Conservation (phyloP, 2,888 invertebrate genomes). For the Eupithecia vulgata region DNA sequence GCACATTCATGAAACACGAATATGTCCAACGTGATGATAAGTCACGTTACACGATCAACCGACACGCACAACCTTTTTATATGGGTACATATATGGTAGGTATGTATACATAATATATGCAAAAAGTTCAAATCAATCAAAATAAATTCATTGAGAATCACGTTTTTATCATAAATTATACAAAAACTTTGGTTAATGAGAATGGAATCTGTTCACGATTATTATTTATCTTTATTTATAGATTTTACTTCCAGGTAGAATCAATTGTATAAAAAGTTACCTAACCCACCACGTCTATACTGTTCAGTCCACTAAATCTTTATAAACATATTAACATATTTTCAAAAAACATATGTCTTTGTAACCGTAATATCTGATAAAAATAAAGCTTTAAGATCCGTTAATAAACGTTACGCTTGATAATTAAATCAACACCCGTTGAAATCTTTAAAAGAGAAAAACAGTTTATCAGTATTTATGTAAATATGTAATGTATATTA, state of each 20-base stretch:
- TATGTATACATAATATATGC: not conserved
- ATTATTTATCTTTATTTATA: not conserved
- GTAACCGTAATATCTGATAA: not conserved
- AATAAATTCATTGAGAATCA: slow-evolving; percentile 9
- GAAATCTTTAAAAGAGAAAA: slow-evolving; percentile 58
- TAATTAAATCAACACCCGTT: slow-evolving; percentile 56
- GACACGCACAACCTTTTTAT: slow-evolving; percentile 34
- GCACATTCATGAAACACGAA: slow-evolving; percentile 32
- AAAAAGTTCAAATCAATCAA: not conserved
- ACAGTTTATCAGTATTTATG: not conserved
- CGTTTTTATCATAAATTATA: slow-evolving; percentile 21
- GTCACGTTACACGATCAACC: slow-evolving; percentile 40
- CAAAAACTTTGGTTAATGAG: slow-evolving; percentile 10
- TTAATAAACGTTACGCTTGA: slow-evolving; percentile 33
- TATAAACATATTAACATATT: too few species aligned
- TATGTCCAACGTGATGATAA: slow-evolving; percentile 36
- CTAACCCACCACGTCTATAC: too few species aligned
- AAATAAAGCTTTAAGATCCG: slow-evolving; percentile 21
- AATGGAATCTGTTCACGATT: not conserved
- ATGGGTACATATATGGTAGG: not conserved
- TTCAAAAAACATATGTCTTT: too few species aligned
- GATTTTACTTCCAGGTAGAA: not conserved
- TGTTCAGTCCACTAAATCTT: too few species aligned
- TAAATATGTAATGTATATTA: not conserved
- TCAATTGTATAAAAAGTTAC: not conserved